Conservation (phyloP, 2,113 vertebrate genomes). For the Marmota monax region DNA sequence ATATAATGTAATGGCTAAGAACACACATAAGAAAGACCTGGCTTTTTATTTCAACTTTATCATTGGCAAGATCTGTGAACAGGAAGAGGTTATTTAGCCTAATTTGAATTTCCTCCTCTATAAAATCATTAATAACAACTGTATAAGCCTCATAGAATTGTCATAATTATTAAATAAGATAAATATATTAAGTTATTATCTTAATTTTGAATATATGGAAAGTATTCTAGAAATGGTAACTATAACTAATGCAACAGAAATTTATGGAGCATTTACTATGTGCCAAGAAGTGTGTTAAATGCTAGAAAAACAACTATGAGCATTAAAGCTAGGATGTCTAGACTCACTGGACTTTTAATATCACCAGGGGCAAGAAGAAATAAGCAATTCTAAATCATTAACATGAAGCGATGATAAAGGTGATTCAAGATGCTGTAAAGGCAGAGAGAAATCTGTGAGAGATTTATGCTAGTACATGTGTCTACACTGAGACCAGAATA, state of each 20-base stretch:
- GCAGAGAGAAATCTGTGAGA: neutral
- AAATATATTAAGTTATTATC: neutral
- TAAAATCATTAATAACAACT: neutral
- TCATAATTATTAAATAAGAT: neutral
- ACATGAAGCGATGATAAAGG: neutral
- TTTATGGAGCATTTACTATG: neutral
- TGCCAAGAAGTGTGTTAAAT: neutral
- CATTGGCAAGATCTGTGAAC: neutral
- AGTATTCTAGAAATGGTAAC: neutral
- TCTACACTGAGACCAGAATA: neutral
- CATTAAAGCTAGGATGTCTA: neutral
- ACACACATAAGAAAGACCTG: neutral
- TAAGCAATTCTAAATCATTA: neutral
- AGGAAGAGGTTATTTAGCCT: neutral
- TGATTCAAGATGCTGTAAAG: neutral
- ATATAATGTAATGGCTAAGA: neutral
- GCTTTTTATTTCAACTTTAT: neutral
- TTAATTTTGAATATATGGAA: neutral
- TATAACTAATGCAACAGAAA: neutral
- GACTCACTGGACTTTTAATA: neutral
- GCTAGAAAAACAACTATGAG: neutral
- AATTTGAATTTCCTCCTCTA: constrained; percentile 5
- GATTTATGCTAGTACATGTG: neutral
- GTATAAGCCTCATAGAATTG: neutral
- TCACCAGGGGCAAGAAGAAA: neutral